A percentile compares a stretch with the other conserved stretches of the same genome.
Evolutionary conservation across 2,113 vertebrate species (phyloP).

Genomic region (Lipotes vexillifer): DNA sequence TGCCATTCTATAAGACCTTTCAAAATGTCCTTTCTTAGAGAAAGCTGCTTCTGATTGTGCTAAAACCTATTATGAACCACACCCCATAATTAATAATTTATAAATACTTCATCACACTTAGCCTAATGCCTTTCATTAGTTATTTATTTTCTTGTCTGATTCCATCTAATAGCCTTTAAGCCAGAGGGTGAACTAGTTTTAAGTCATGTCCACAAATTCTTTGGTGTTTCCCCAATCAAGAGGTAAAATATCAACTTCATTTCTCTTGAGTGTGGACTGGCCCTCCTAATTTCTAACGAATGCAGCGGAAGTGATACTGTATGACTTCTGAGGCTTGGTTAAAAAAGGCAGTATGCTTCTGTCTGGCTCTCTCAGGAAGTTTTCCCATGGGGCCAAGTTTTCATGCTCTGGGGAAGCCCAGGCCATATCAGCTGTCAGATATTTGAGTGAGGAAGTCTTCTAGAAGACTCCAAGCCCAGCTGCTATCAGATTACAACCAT

Average conservation of each 20-base stretch:
- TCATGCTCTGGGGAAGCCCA: not conserved
- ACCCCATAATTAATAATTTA: not conserved
- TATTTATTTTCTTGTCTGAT: not conserved
- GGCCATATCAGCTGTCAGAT: not conserved
- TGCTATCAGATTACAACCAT: not conserved
- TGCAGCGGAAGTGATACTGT: not conserved
- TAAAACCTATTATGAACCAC: not conserved
- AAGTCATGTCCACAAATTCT: not conserved
- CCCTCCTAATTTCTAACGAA: not conserved
- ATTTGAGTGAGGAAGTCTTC: not conserved
- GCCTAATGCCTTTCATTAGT: not conserved
- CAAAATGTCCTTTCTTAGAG: not conserved
- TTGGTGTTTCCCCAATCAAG: not conserved
- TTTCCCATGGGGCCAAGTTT: not conserved
- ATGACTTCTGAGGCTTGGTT: not conserved
- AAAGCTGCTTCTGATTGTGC: not conserved
- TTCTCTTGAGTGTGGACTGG: not conserved
- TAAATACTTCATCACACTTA: not conserved
- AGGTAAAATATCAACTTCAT: not conserved
- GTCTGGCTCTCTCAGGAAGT: not conserved
- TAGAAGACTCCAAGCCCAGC: not conserved
- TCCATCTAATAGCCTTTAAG: not conserved
- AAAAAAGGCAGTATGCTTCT: not conserved
- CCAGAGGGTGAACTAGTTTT: not conserved
- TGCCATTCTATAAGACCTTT: not conserved